These are phyloP conservation scores for Phania funesta DNA, from an alignment of 2,888 invertebrate genomes.

Conservation along the genomic window DNA sequence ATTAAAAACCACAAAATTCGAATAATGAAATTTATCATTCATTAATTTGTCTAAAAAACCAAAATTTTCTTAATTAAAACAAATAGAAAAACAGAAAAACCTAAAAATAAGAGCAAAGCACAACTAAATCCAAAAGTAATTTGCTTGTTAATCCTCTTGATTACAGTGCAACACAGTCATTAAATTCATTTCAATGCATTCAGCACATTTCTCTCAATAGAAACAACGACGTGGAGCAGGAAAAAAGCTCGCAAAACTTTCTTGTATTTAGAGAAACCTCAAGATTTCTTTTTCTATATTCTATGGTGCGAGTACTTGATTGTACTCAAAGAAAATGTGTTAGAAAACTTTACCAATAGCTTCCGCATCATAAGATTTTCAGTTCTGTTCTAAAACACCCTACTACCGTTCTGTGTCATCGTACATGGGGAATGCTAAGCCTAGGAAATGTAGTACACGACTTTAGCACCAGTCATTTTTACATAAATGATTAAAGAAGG, in stretches of 20 bases:
- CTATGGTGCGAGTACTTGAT: not conserved
- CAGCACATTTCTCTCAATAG: conserved; percentile 14
- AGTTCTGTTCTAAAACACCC: conserved; percentile 21
- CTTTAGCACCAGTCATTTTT: no score
- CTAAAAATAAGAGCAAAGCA: conserved; percentile 2
- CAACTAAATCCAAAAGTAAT: conserved; percentile 52
- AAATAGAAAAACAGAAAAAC: conserved; percentile 12
- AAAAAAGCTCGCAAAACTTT: conserved; percentile 29
- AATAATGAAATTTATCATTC: conserved; percentile 60
- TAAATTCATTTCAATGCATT: conserved; percentile 46
- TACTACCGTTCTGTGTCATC: not conserved
- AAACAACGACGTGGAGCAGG: conserved; percentile 18
- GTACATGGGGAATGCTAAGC: no score
- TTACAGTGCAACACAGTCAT: conserved; percentile 58
- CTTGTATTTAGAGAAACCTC: conserved; percentile 53
- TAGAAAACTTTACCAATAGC: conserved; percentile 63
- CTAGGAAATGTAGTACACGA: no score
- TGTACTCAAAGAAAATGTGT: conserved; percentile 27
- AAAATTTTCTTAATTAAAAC: conserved; percentile 64
- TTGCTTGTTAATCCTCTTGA: conserved; percentile 65
- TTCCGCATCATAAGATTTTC: conserved; percentile 62
- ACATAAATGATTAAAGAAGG: no score
- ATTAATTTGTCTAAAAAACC: conserved; percentile 60
- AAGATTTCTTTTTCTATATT: conserved; percentile 35
- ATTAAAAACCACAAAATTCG: conserved; percentile 66